Base-by-base conservation (phyloP, 2,888 invertebrate species). In the Drosophila merina region DNA sequence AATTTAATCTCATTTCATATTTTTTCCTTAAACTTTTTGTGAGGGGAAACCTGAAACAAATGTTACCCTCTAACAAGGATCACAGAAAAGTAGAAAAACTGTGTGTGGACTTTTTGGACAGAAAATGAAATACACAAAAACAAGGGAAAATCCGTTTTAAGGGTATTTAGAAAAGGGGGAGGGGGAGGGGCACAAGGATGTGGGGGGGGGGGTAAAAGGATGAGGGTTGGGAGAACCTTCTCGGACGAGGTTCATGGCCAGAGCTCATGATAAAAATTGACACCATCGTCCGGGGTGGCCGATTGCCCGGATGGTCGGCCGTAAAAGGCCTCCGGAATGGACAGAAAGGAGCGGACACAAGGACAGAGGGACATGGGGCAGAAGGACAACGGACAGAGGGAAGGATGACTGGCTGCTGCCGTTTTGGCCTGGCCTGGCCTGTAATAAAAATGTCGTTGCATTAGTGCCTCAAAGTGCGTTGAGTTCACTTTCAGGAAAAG, bases 381-480 rank as follows among this genome's bases (percentile, higher is more conserved):
- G 8, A 12, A 2, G 40, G 40, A 14, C 40, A 40, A n/a, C 14
- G 40, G 40, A 40, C 40, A 14, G 9, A 44, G 42, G 14, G 14
- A 1, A 14, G 14, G 1, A 14, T 0, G 14, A 14, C 14, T 40
- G 40, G 31, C 33, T 38, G 25, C 49, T 52, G 64, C 31, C 68
- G 63, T 82, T 85, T 70, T 82, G 72, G 77, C 20, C 20, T 20
- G 14, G 14, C 71, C 51, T 36, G 36, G 36, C 36, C 77, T 57
- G 86, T 82, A 82, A 82, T 82, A 82, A 86, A 82, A 86, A 80
- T 86, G 87, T 80, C 82, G 81, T 78, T 86, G 82, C 82, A 84
- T 82, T 77, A 86, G 86, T 73, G 74, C 40, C 48, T 44, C 50
- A 50, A 54, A 73, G 51, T 64, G 68, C 54, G 50, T 62, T 36